Conservation (phyloP, 2,888 invertebrate species). For the Drosophila macrospina region DNA sequence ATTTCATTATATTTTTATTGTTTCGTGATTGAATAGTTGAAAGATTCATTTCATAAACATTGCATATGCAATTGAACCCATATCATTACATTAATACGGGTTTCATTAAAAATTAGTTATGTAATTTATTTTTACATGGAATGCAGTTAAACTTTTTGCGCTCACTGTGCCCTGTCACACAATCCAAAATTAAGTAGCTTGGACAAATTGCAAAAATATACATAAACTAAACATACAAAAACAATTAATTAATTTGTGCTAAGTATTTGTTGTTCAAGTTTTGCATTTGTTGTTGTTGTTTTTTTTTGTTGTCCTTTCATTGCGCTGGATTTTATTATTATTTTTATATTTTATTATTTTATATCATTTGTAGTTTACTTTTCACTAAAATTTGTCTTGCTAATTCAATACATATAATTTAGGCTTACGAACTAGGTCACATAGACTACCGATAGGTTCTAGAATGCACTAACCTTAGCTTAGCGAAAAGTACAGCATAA, state of each 20-base stretch:
- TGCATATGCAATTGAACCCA: constrained; percentile 59
- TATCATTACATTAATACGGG: constrained; percentile 62
- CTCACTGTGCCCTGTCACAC: constrained; percentile 43
- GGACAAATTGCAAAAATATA: constrained; percentile 47
- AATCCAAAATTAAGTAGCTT: constrained; percentile 48
- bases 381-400: constrained; percentile 80
- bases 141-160: constrained; percentile 80
- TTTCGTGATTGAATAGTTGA: constrained; percentile 62
- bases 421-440: constrained; percentile 71
- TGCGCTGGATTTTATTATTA: constrained; percentile 37
- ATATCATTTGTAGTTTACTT: constrained; percentile 38
- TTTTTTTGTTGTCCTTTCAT: constrained; percentile 28
- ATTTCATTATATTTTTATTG: constrained; percentile 69
- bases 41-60: constrained; percentile 53
- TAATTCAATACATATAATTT: constrained; percentile 75
- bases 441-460: constrained; percentile 77
- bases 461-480: constrained; percentile 85
- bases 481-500: constrained; percentile 78
- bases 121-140: constrained; percentile 84
- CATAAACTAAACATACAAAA: constrained; percentile 43
- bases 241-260: constrained; percentile 74
- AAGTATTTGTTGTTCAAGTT: constrained; percentile 58
- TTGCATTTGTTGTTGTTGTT: constrained; percentile 16
- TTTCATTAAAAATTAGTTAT: constrained; percentile 70
- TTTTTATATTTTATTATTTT: not conserved